Evolutionary conservation across 2,797 vertebrate species (phyloP).

Genomic region (Gymnodraco acuticeps): DNA sequence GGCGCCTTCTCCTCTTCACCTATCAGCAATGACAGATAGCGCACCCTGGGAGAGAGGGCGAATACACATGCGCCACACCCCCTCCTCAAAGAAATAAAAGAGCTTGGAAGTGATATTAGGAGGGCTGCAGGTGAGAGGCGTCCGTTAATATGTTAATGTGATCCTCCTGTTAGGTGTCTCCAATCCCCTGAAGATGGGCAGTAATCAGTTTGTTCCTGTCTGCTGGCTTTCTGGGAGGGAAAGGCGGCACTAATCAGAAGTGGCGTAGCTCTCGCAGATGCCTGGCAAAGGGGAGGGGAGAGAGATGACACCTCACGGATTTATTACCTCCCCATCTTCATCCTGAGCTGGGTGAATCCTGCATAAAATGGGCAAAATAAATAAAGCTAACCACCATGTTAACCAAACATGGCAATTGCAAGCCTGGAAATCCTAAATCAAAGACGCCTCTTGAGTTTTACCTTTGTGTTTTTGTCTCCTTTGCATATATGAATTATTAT

Average conservation of each 20-base stretch:
- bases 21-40: slow-evolving; percentile 83
- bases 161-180: slow-evolving; percentile 86
- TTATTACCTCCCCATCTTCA: slow-evolving; percentile 80
- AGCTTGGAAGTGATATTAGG: slow-evolving; percentile 66
- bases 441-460: slow-evolving; percentile 35
- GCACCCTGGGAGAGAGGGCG: slow-evolving; percentile 77
- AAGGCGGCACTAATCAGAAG: slow-evolving; percentile 85
- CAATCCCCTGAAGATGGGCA: slow-evolving; percentile 84
- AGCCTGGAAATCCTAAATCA: slow-evolving; percentile 28
- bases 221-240: slow-evolving; percentile 82
- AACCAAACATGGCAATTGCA: slow-evolving; percentile 61
- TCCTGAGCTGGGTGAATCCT: slow-evolving; percentile 57
- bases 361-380: slow-evolving; percentile 74
- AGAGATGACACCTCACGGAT: slow-evolving; percentile 84
- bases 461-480: slow-evolving; percentile 53
- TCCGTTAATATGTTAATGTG: slow-evolving; percentile 86
- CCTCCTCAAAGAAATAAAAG: slow-evolving; percentile 51
- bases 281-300: slow-evolving; percentile 74
- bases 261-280: slow-evolving; percentile 76
- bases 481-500: slow-evolving; percentile 44
- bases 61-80: slow-evolving; percentile 53
- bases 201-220: slow-evolving; percentile 88
- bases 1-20: slow-evolving; percentile 79
- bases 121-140: slow-evolving; percentile 76
- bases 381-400: slow-evolving; percentile 60